These are phyloP conservation scores for Acestrorhynchus altus DNA, from an alignment of 2,797 vertebrate species.

Conservation along the genomic window DNA sequence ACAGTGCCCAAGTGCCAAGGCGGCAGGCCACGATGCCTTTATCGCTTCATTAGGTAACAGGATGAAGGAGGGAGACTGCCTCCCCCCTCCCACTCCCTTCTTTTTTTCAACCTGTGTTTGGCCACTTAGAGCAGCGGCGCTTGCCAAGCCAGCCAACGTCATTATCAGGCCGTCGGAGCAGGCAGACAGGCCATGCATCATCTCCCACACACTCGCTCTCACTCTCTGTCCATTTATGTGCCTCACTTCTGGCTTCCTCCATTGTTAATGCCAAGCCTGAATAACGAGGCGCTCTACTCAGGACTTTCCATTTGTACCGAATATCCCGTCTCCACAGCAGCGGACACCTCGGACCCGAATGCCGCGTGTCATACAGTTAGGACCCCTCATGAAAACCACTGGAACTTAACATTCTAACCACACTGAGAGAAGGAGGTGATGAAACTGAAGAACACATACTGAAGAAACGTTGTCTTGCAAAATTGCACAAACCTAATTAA, in stretches of 20 bases:
- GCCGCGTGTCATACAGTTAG: too few species aligned
- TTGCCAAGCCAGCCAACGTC: slow-evolving; percentile 71
- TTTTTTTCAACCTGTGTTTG: slow-evolving; percentile 57
- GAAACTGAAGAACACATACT: too few species aligned
- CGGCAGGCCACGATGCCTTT: slow-evolving; percentile 53
- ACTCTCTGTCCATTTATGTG: slow-evolving; percentile 69
- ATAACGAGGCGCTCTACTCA: background rate
- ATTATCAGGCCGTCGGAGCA: slow-evolving; percentile 68
- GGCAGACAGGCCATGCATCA: slow-evolving; percentile 69
- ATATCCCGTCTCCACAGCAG: too few species aligned
- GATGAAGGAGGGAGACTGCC: slow-evolving; percentile 57
- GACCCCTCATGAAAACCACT: too few species aligned
- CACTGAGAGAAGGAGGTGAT: too few species aligned
- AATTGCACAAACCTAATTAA: too few species aligned
- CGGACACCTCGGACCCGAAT: too few species aligned
- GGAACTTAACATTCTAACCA: too few species aligned
- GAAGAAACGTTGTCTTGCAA: too few species aligned
- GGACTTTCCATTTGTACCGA: background rate
- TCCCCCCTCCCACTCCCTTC: slow-evolving; percentile 35
- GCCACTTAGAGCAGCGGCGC: slow-evolving; percentile 65
- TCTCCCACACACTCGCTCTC: slow-evolving; percentile 54
- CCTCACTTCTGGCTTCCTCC: slow-evolving; percentile 67
- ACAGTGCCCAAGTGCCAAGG: slow-evolving; percentile 9
- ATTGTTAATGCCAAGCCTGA: slow-evolving; percentile 55
- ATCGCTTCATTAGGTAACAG: slow-evolving; percentile 69